These are phyloP conservation scores for Paradisaea rubra DNA, from an alignment of 2,113 vertebrate genomes.

Conservation along the genomic window DNA sequence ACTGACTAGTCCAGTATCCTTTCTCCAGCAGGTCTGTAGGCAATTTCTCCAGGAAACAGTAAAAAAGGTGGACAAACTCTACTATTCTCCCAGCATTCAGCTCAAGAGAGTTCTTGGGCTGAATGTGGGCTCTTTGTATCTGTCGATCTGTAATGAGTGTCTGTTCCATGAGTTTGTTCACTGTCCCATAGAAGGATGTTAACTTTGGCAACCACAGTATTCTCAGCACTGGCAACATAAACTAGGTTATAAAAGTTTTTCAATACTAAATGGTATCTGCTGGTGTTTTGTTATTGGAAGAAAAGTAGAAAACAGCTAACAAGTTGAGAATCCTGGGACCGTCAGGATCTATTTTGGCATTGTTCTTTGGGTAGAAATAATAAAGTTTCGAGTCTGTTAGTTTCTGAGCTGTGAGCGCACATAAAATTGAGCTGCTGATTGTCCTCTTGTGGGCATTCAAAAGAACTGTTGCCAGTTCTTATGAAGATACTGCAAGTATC, in stretches of 20 bases:
- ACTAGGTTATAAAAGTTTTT: background rate
- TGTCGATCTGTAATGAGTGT: background rate
- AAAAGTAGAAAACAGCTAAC: background rate
- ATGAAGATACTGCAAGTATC: background rate
- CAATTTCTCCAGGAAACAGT: background rate
- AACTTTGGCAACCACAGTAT: background rate
- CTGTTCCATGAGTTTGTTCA: background rate
- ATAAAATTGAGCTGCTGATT: background rate
- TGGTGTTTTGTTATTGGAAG: background rate
- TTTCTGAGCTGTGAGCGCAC: background rate
- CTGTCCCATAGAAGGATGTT: background rate
- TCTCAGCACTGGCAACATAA: background rate
- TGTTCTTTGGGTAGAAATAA: background rate
- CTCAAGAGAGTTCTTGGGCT: background rate
- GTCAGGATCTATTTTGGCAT: background rate
- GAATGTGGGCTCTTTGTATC: background rate
- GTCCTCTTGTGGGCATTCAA: background rate
- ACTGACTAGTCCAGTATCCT: background rate
- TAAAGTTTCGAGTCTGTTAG: background rate
- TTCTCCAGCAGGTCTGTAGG: background rate
- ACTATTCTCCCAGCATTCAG: background rate
- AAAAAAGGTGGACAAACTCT: background rate
- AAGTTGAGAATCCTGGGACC: background rate
- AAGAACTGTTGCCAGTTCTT: background rate
- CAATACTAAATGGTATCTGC: fast-evolving